phyloP scores from a whole-genome alignment of 2,797 vertebrate species.

The Luscinia megarhynchos region DNA sequence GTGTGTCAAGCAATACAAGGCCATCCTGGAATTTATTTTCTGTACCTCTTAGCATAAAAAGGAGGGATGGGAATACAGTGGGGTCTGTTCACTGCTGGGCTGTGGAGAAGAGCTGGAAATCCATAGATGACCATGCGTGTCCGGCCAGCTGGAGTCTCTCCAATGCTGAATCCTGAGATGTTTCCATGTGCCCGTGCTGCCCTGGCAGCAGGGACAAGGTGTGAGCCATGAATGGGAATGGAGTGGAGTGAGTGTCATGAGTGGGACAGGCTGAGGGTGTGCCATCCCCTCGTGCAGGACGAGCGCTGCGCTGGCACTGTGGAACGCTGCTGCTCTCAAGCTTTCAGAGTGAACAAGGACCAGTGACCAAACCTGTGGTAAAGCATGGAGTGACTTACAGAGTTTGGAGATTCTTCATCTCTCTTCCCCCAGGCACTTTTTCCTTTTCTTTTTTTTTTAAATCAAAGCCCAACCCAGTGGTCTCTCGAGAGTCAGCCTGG shows the following conservation, averaged over 20 bases:
- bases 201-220: background rate
- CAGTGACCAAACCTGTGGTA: slow-evolving; percentile 64
- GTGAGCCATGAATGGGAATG: background rate
- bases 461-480: background rate
- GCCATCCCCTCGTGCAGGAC: background rate
- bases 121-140: background rate
- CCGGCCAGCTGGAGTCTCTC: background rate
- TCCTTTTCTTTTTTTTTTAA: background rate
- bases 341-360: slow-evolving; percentile 30
- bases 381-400: slow-evolving; percentile 56
- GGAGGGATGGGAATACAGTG: background rate
- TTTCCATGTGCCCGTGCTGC: background rate
- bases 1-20: slow-evolving; percentile 68
- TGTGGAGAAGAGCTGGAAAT: background rate
- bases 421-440: background rate
- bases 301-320: background rate
- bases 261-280: background rate
- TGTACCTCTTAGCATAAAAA: slow-evolving; percentile 14
- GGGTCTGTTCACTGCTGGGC: background rate
- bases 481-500: slow-evolving; percentile 32
- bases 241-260: background rate
- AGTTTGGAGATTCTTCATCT: slow-evolving; percentile 62
- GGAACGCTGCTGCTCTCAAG: background rate
- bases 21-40: slow-evolving; percentile 54
- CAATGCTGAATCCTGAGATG: background rate